Percentiles rank a stretch among this genome's conserved stretches.
These are phyloP conservation scores for Nudaria mundana DNA, from an alignment of 2,888 invertebrate genomes.

Conservation along the genomic window DNA sequence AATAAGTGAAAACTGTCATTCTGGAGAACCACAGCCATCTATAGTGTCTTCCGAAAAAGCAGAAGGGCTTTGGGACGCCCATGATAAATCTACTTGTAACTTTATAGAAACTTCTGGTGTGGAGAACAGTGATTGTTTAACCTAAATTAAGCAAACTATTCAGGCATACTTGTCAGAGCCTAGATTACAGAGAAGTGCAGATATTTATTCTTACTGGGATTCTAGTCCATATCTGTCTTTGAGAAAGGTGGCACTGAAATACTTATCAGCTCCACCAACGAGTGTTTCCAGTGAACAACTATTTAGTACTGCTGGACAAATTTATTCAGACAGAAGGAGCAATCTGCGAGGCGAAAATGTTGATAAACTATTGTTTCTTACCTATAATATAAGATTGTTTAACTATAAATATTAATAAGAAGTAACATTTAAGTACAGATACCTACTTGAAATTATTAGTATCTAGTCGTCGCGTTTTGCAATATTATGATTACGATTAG, in stretches of 20 bases:
- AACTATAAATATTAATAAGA: conserved; percentile 15
- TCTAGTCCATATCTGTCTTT: conserved; percentile 11
- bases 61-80: conserved; percentile 8
- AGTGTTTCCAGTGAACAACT: conserved; percentile 24
- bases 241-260: conserved; percentile 5
- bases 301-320: conserved; percentile 27
- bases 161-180: conserved; percentile 9
- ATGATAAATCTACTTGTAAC: conserved; percentile 10
- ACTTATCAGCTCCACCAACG: conserved; percentile 7
- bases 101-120: conserved; percentile 1
- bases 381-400: conserved; percentile 14
- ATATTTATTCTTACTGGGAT: conserved; percentile 13
- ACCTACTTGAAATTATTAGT: conserved; percentile 4
- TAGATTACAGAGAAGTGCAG: conserved; percentile 9
- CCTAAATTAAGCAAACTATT: conserved; percentile 7
- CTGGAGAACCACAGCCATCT: conserved; percentile 4
- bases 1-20: conserved; percentile 2
- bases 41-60: background rate
- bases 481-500: conserved; percentile 6
- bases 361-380: conserved; percentile 11
- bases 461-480: conserved; percentile 3
- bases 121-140: conserved; percentile 2
- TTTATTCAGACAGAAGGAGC: conserved; percentile 6
- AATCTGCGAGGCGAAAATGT: conserved; percentile 8
- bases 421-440: conserved; percentile 7